Percentiles rank a stretch among this genome's conserved stretches.
These are phyloP conservation scores for Micrasema longulum DNA, from an alignment of 1,140 invertebrate genomes.

Conservation along the genomic window DNA sequence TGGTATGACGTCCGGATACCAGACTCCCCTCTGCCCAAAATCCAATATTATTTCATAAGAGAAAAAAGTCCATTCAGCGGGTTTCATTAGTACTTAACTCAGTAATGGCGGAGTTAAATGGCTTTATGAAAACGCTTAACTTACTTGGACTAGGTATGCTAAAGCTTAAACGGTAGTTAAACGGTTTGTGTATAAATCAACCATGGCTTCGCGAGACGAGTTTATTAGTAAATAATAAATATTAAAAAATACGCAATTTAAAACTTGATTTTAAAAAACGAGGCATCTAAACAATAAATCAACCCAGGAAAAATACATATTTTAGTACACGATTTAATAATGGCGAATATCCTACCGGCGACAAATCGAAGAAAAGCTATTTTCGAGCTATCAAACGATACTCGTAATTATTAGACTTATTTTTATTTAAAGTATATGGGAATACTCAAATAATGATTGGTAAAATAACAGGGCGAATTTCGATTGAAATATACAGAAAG, in stretches of 20 bases:
- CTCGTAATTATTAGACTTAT: too few relatives aligned
- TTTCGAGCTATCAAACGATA: too few relatives aligned
- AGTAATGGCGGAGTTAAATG: slow-evolving; percentile 34
- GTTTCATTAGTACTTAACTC: slow-evolving; percentile 32
- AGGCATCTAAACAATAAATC: too few relatives aligned
- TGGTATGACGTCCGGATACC: slow-evolving; percentile 28
- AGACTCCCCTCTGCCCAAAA: neutral
- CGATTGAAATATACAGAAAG: slow-evolving; percentile 10
- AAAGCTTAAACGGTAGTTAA: slow-evolving; percentile 28
- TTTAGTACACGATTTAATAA: too few relatives aligned
- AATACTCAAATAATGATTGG: too few relatives aligned
- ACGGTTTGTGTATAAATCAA: slow-evolving; percentile 29
- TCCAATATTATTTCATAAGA: slow-evolving; percentile 40
- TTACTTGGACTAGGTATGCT: slow-evolving; percentile 14
- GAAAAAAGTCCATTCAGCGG: slow-evolving; percentile 38
- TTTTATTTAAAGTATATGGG: too few relatives aligned
- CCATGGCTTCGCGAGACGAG: neutral
- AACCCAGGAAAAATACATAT: too few relatives aligned
- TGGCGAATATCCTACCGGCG: too few relatives aligned
- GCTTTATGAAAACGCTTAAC: slow-evolving; percentile 41
- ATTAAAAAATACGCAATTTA: too few relatives aligned
- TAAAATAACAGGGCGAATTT: neutral
- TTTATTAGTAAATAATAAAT: too few relatives aligned
- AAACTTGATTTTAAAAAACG: too few relatives aligned
- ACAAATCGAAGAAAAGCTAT: too few relatives aligned